phyloP scores from a whole-genome alignment of 2,113 vertebrate species.

The Himantopus leucocephalus region DNA sequence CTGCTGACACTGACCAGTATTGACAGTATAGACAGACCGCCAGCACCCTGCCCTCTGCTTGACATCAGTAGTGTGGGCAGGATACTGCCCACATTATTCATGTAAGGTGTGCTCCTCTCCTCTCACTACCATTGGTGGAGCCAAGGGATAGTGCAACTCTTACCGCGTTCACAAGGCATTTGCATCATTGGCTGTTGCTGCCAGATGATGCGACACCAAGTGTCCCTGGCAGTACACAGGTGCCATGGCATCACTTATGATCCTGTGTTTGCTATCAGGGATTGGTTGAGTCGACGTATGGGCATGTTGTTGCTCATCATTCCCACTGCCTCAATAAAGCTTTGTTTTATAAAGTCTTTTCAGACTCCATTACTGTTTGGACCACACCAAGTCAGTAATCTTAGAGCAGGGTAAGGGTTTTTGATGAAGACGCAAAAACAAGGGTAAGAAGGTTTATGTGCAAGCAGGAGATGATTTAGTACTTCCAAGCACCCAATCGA shows the following conservation, averaged over 20 bases:
- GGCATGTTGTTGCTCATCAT: background rate
- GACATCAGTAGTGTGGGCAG: background rate
- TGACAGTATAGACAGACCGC: background rate
- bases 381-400: background rate
- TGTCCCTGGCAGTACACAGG: background rate
- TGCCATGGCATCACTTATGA: rapidly evolving
- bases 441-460: background rate
- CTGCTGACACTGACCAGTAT: background rate
- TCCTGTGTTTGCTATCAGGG: background rate
- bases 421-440: background rate
- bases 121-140: rapidly evolving
- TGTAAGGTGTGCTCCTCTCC: background rate
- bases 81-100: too few relatives aligned
- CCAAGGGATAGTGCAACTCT: background rate
- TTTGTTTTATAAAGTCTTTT: background rate
- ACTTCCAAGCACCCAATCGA: background rate
- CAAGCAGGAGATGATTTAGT: background rate
- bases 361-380: background rate
- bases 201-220: rapidly evolving
- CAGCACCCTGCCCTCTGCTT: too few relatives aligned
- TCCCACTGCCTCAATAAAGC: background rate
- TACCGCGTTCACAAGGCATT: rapidly evolving
- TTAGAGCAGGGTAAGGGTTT: background rate
- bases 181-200: background rate
- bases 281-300: rapidly evolving